These are phyloP conservation scores for Stegodyphus dumicola DNA, from an alignment of 1,140 invertebrate genomes.

Conservation along the genomic window DNA sequence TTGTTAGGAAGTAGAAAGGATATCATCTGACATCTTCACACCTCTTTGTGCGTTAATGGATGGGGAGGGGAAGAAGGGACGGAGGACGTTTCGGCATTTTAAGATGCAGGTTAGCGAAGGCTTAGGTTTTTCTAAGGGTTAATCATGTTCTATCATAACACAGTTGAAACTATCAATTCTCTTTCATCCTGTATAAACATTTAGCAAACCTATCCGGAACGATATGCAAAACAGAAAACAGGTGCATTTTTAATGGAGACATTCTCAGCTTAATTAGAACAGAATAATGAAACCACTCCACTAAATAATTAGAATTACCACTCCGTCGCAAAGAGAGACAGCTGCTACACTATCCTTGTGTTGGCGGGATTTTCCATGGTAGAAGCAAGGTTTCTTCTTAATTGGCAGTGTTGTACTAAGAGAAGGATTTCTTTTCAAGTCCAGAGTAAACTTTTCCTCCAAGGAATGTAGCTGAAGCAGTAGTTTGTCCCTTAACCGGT, in stretches of 20 bases:
- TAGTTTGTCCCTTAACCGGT: neutral
- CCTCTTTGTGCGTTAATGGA: no score
- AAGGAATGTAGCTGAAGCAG: conserved; percentile 4
- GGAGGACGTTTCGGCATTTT: no score
- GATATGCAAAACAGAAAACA: neutral
- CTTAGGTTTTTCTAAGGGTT: no score
- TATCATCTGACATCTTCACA: no score
- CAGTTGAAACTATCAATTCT: neutral
- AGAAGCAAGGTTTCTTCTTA: conserved; percentile 38
- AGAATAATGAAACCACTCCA: neutral
- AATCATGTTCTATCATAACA: no score
- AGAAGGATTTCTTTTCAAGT: conserved; percentile 25
- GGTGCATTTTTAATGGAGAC: neutral
- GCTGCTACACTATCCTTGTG: conserved; percentile 59
- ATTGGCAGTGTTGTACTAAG: neutral
- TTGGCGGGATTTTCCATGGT: conserved; percentile 49
- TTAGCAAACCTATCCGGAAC: neutral
- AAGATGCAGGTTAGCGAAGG: no score
- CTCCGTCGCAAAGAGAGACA: conserved; percentile 61
- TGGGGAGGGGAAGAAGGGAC: no score
- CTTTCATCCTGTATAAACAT: neutral
- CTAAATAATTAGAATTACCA: no score
- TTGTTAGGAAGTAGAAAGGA: no score
- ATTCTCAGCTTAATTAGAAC: neutral
- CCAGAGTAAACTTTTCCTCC: conserved; percentile 19